Conservation (phyloP, 2,113 vertebrate genomes). For the Cebidichthys violaceus region DNA sequence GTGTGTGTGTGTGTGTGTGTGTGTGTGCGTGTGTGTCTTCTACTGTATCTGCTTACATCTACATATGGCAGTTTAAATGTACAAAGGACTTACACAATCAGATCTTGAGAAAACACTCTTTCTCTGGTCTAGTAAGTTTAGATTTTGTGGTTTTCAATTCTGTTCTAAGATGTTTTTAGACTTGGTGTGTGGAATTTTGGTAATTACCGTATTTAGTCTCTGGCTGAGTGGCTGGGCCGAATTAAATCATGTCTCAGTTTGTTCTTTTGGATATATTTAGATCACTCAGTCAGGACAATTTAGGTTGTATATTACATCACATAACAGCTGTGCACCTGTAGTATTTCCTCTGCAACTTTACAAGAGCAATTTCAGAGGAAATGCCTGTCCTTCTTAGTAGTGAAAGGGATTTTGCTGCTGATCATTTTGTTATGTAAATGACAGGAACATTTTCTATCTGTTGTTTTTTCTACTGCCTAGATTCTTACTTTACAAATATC, state of each 20-base stretch:
- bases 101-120: slow-evolving; percentile 12
- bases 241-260: slow-evolving; percentile 50
- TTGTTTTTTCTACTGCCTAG: neutral
- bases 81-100: slow-evolving; percentile 7
- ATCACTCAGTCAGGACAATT: slow-evolving; percentile 24
- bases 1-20: neutral
- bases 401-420: slow-evolving; percentile 17
- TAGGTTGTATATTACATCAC: slow-evolving; percentile 37
- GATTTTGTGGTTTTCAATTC: slow-evolving; percentile 33
- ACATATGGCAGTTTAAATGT: slow-evolving; percentile 1
- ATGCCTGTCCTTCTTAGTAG: slow-evolving; percentile 14
- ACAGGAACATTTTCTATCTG: slow-evolving; percentile 14
- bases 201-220: slow-evolving; percentile 60
- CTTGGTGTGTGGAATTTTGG: slow-evolving; percentile 33
- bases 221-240: slow-evolving; percentile 8
- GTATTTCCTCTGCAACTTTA: slow-evolving; percentile 32
- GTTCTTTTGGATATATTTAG: slow-evolving; percentile 34
- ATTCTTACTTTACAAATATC: neutral
- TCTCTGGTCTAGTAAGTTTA: slow-evolving; percentile 21
- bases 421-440: slow-evolving; percentile 44
- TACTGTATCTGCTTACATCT: slow-evolving; percentile 33
- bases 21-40: slow-evolving; percentile 12
- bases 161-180: slow-evolving; percentile 18
- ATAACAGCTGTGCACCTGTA: slow-evolving; percentile 27
- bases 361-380: slow-evolving; percentile 40